These are phyloP conservation scores for Mastomys coucha DNA, from an alignment of 2,113 vertebrate species.

Conservation along the genomic window DNA sequence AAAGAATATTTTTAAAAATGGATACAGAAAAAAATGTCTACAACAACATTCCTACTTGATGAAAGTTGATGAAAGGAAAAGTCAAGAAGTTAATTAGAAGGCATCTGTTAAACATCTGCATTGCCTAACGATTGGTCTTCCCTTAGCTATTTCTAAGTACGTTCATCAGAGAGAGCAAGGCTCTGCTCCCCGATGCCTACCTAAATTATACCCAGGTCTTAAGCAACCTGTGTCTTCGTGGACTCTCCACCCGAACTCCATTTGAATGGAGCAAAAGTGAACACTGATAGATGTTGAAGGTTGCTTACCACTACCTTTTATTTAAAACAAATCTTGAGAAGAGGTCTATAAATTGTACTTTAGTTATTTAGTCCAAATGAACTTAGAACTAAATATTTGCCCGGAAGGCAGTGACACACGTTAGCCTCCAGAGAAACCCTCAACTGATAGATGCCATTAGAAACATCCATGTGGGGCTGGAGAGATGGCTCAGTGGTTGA, in stretches of 20 bases:
- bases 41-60: not conserved
- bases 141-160: not conserved
- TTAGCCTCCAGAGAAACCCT: not conserved
- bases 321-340: slow-evolving; percentile 8
- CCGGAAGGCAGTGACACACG: not conserved
- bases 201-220: not conserved
- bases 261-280: not conserved
- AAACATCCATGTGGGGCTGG: not conserved
- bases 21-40: not conserved
- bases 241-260: not conserved
- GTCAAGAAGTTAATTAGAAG: slow-evolving; percentile 22
- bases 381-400: not conserved
- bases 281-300: not conserved
- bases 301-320: not conserved
- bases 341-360: not conserved
- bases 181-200: not conserved
- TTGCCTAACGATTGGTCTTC: slow-evolving; percentile 28
- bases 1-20: not conserved
- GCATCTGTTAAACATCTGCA: not conserved
- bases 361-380: not conserved
- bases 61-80: slow-evolving; percentile 19
- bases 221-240: not conserved
- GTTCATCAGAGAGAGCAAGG: not conserved
- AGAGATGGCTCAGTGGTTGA: too few species aligned
- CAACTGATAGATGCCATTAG: not conserved